Conservation (phyloP, 2,113 vertebrate genomes). For the Oreochromis niloticus region DNA sequence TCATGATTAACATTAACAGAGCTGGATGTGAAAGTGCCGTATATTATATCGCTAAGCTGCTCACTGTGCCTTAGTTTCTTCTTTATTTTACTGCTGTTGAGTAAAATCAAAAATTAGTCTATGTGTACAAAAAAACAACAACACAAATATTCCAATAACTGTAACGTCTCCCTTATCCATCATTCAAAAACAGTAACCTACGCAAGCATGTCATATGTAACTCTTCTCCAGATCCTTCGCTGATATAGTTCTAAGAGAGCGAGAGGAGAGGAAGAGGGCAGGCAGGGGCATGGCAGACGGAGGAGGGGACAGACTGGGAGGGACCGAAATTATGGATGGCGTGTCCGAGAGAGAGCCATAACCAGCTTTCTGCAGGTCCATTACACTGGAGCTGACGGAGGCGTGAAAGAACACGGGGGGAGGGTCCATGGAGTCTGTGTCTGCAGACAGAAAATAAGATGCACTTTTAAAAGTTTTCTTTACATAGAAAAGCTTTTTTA, state of each 20-base stretch:
- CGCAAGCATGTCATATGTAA: slow-evolving; percentile 47
- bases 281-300: slow-evolving; percentile 57
- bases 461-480: neutral
- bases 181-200: neutral
- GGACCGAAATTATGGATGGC: slow-evolving; percentile 71
- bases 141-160: neutral
- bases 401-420: slow-evolving; percentile 54
- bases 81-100: neutral
- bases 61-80: neutral
- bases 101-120: neutral
- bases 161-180: neutral
- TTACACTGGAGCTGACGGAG: slow-evolving; percentile 14
- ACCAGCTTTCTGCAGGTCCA: slow-evolving; percentile 15
- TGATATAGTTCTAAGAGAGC: slow-evolving; percentile 68
- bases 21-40: neutral
- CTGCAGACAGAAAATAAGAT: slow-evolving; percentile 15
- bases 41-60: neutral
- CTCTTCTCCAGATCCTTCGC: slow-evolving; percentile 69
- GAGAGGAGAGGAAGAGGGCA: slow-evolving; percentile 54
- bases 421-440: slow-evolving; percentile 51
- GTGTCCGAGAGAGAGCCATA: slow-evolving; percentile 67
- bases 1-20: neutral
- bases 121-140: neutral
- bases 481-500: neutral
- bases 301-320: slow-evolving; percentile 66